Evolutionary conservation across 2,888 invertebrate genomes (phyloP), one percentile per base, ranked within the genome.

Genomic region (Euproctis similis): DNA sequence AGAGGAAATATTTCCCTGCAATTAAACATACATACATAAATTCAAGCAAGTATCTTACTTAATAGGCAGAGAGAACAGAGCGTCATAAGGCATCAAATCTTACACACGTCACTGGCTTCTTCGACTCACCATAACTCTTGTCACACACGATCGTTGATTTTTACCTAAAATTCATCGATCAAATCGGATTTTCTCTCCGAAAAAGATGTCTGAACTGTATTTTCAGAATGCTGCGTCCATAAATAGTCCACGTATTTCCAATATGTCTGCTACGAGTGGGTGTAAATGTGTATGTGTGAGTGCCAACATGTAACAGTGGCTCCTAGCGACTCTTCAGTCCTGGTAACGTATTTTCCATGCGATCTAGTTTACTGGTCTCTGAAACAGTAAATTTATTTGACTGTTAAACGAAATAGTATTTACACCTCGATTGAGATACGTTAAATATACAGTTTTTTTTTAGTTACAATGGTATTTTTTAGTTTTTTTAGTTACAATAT

Each of bases 181-280:
- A 69, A 71, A 69, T 59, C 64, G 64, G 56, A 72, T 74, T 75
- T 67, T 72, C 69, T 67, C 67, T 71, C 69, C 68, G 49, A 55
- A 65, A 68, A 63, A 59, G 59, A 53, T 74, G 64, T 71, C n/a
- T n/a, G n/a, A 21, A 10, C 2, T 21, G 21, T 4, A n/a, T 19
- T n/a, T 19, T 3, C 19, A 6, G 6, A 4, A 14, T 14, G 4
- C 8, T 4, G 7, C 10, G 10, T 21, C 6, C 10, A 8, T 21
- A 65, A 59, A 51, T 51, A 56, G 46, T 55, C 34, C 52, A 46
- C 50, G 31, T 44, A 55, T 46, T 51, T 46, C 45, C 39, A 40
- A 59, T 49, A 53, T 53, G 50, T 5, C 11, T 8, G 21, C 21
- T 21, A 46, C 28, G 43, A 4, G 12, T 12, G 13, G 23, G 1